phyloP scores from a whole-genome alignment of 2,113 vertebrate species.

The Neolamprologus tretocephalus region DNA sequence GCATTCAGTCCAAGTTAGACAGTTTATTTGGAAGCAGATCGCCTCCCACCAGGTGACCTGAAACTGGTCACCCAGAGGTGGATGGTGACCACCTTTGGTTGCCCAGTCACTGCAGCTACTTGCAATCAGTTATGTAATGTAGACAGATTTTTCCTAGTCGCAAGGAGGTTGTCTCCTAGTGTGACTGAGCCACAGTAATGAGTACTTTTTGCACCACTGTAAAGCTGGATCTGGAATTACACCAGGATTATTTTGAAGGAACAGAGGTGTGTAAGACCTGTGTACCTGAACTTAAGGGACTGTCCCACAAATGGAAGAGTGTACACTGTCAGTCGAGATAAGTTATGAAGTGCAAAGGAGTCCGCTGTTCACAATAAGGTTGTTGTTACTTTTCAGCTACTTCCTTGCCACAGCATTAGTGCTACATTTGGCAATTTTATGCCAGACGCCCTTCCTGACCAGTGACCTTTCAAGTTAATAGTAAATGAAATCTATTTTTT shows the following conservation, averaged over 20 bases:
- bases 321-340: fast-evolving
- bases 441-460: background rate
- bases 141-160: background rate
- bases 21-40: background rate
- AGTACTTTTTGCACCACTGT: background rate
- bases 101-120: background rate
- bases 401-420: background rate
- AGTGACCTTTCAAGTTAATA: background rate
- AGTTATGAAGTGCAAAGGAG: background rate
- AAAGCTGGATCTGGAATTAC: background rate
- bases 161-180: fast-evolving
- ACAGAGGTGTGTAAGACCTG: background rate
- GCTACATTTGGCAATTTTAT: background rate
- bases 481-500: background rate
- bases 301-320: background rate
- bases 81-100: background rate
- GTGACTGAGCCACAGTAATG: background rate
- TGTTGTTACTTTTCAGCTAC: background rate
- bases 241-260: background rate
- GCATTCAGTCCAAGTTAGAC: fast-evolving
- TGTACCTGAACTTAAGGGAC: background rate
- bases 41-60: background rate
- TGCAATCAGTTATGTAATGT: background rate
- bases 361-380: background rate
- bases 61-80: background rate